Conservation (phyloP, 2,888 invertebrate species). For the Phortica okadai region DNA sequence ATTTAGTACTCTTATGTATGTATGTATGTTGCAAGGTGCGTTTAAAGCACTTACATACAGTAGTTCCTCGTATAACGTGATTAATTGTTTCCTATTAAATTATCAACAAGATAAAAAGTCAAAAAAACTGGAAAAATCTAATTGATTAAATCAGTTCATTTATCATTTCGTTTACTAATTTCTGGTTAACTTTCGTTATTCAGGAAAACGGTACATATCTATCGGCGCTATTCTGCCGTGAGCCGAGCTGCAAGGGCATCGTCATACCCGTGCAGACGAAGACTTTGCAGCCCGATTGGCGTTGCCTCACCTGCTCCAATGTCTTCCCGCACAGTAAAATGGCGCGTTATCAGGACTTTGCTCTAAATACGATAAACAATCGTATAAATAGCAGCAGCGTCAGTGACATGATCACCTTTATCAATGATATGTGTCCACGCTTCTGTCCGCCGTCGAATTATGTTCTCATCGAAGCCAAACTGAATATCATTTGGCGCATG, state of each 20-base stretch:
- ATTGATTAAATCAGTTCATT: too few relatives aligned
- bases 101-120: too few relatives aligned
- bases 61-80: too few relatives aligned
- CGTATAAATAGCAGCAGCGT: slow-evolving; percentile 72
- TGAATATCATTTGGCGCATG: slow-evolving; percentile 76
- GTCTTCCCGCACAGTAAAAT: slow-evolving; percentile 71
- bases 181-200: slow-evolving; percentile 11
- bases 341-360: slow-evolving; percentile 74
- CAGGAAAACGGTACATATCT: slow-evolving; percentile 75
- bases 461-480: slow-evolving; percentile 75
- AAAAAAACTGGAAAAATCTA: too few relatives aligned
- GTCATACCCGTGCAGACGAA: slow-evolving; percentile 80
- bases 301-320: slow-evolving; percentile 80
- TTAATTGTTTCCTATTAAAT: too few relatives aligned
- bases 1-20: too few relatives aligned
- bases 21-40: too few relatives aligned
- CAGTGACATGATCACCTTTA: slow-evolving; percentile 73
- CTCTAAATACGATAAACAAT: slow-evolving; percentile 73
- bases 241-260: slow-evolving; percentile 74
- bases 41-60: too few relatives aligned
- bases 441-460: slow-evolving; percentile 75
- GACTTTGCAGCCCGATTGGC: slow-evolving; percentile 80
- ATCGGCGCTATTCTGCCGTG: slow-evolving; percentile 76
- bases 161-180: too few relatives aligned
- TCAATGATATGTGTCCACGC: slow-evolving; percentile 73